Evolutionary conservation across 2,797 vertebrate genomes (phyloP), one percentile per base, ranked within the genome.

Genomic region (Lepus oiostolus): DNA sequence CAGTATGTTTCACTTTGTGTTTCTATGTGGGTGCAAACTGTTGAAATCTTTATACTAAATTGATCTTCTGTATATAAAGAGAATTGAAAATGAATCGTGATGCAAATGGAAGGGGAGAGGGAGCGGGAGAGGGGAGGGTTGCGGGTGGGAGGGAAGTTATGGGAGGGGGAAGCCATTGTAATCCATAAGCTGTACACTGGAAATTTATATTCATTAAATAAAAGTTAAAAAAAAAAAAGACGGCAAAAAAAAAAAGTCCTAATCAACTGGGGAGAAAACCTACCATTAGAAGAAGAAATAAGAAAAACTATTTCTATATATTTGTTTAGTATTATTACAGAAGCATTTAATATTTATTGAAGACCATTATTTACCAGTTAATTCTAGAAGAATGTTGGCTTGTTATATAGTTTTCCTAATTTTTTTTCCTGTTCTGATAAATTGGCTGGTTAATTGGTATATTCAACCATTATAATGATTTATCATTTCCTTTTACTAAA

Each of bases 311-410:
- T n/a, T 88, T 84, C 77, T 88, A 68, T 76, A 35, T 32, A 82
- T 94, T 93, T 81, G 90, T 54, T 71, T 71, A 91, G 26, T 91
- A 96, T 80, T 1, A 0, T 83, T 90, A 96, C 8, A 90, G 28
- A 77, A 19, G 32, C 13, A 80, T n/a, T 77, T 32, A 70, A 62
- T 30, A 94, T 86, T 95, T 89, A 71, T 88, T 92, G 85, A 97
- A 96, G 60, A 90, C 17, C 68, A 85, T 96, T 96, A 94, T 91
- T 24, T 80, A 80, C 52, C 3, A 93, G 22, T 38, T 74, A 70
- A 65, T 65, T 65, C 58, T 4, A 1, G 11, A 81, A 91, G 14
- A 30, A 92, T 14, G 35, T 90, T 96, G 93, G 74, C 42, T 90
- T 96, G 8, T 95, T 85, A 93, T 85, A 24, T 11, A 0, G 0